A percentile compares a stretch with the other conserved stretches of the same genome.
Evolutionary conservation across 2,797 vertebrate species (phyloP).

Genomic region (Picus viridis): DNA sequence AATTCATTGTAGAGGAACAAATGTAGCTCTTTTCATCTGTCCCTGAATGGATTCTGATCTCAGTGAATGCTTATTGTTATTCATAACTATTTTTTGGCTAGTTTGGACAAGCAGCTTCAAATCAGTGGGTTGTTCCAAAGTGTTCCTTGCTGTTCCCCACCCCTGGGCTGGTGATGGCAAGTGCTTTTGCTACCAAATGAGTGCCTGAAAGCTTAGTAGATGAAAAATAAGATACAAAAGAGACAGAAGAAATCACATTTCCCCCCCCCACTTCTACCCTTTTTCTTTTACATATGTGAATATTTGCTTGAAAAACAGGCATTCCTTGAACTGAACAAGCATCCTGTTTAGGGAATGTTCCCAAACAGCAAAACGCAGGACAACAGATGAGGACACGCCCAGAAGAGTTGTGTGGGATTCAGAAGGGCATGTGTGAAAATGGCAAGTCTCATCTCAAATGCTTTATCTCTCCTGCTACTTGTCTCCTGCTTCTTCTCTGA

Average conservation of each 20-base stretch:
- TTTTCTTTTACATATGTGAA: neutral
- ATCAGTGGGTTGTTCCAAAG: neutral
- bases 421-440: neutral
- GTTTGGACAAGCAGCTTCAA: constrained; percentile 11
- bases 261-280: neutral
- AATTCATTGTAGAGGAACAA: neutral
- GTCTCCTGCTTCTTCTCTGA: neutral
- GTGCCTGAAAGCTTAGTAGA: neutral
- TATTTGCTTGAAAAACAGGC: neutral
- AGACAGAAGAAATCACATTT: neutral
- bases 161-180: neutral
- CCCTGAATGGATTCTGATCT: constrained; percentile 18
- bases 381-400: neutral
- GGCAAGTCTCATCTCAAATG: accelerated
- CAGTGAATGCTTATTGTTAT: neutral
- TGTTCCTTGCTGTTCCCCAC: neutral
- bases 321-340: neutral
- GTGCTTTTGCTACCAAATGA: neutral
- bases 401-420: neutral
- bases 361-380: neutral
- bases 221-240: neutral
- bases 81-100: neutral
- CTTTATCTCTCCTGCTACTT: neutral
- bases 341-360: neutral
- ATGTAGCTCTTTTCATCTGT: neutral